Evolutionary conservation across 2,113 vertebrate species (phyloP), one percentile per base, ranked within the genome.

Genomic region (Cacatua alba): DNA sequence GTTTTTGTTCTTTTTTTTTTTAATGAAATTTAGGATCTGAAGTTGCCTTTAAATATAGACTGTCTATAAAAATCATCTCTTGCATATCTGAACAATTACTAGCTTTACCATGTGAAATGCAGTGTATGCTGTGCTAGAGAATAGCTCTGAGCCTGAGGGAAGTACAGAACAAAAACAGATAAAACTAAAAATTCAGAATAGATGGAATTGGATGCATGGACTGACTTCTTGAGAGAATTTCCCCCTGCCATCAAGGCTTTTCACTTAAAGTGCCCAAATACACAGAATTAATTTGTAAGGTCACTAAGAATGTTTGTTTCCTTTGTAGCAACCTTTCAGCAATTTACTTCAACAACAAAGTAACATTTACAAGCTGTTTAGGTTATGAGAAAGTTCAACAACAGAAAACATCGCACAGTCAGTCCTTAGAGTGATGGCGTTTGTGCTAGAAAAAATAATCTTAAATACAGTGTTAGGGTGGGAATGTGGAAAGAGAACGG

Each of bases 1-100:
- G 31, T 4, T 31, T 18, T 41, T 6, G 6, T 4, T 3, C 0
- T 15, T 71, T 59, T 69, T 37, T 37, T 13, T 43, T n/a, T 1
- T 5, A 67, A 44, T 43, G 2, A 52, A 62, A 60, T 71, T 44
- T 43, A 89, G 13, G 29, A 20, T 55, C n/a, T 35, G 11, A 35
- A 92, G 63, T 78, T 92, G 39, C 33, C 17, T 86, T 81, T 78
- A 59, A 80, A 5, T 88, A 46, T 62, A 29, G 6, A 35, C 4
- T 75, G 9, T 84, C 60, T 86, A 33, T 89, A 75, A 93, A 92
- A 97, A 80, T 80, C 21, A 84, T 48, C 37, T 91, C 10, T 68
- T 71, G 49, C 25, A 4, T 69, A 46, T 59, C 24, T 13, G 16
- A 90, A 62, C 19, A 21, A 46, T 63, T 74, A 20, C 17, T 85